A percentile compares a stretch with the other conserved stretches of the same genome.
Conservation (phyloP, 2,797 vertebrate genomes). For the Trachops cirrhosus region DNA sequence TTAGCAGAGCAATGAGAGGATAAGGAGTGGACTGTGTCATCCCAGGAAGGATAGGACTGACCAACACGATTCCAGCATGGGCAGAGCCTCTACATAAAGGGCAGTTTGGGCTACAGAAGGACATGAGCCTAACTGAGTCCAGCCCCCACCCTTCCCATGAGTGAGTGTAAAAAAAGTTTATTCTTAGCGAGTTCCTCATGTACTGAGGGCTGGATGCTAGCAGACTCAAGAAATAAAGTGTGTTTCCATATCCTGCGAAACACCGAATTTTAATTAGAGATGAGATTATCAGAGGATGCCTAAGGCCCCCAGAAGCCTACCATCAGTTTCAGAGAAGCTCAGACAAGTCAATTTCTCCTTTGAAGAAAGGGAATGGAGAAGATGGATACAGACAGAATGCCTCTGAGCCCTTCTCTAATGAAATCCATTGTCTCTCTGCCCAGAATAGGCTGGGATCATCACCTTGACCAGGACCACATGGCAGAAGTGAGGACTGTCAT, state of each 20-base stretch:
- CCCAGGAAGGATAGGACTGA: not conserved
- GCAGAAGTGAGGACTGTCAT: not conserved
- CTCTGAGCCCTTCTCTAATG: not conserved
- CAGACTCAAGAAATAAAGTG: constrained; percentile 27
- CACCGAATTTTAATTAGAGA: not conserved
- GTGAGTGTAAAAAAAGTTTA: not conserved
- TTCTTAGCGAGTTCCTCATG: not conserved
- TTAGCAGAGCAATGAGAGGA: not conserved
- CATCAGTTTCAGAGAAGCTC: not conserved
- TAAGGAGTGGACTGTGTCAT: not conserved
- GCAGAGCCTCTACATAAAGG: not conserved
- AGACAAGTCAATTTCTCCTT: not conserved
- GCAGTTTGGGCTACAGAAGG: not conserved
- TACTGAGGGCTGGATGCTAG: not conserved
- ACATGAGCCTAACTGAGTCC: not conserved
- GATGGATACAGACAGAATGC: not conserved
- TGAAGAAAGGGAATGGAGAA: not conserved
- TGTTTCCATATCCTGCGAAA: not conserved
- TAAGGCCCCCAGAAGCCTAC: not conserved
- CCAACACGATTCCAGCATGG: not conserved
- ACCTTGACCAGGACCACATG: not conserved
- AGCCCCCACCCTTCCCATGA: not conserved
- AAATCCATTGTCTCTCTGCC: not conserved
- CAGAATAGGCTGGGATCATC: not conserved
- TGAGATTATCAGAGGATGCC: not conserved